Evolutionary conservation across 2,113 vertebrate genomes (phyloP).

Genomic region (Strigops habroptila): DNA sequence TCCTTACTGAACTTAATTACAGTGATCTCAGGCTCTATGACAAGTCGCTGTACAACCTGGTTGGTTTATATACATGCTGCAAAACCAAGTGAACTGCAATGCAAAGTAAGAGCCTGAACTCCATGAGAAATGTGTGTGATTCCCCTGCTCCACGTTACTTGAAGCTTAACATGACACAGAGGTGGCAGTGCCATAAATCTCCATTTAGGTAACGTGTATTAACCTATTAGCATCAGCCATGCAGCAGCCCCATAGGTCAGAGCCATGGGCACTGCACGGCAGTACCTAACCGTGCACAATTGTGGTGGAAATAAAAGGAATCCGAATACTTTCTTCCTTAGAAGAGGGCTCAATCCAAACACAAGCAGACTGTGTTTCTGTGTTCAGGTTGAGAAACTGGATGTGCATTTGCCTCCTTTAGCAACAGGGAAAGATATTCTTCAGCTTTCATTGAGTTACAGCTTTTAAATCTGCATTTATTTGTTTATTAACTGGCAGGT

Average conservation of each 20-base stretch:
- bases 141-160: not conserved
- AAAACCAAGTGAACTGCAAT: not conserved
- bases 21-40: not conserved
- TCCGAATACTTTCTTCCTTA: not conserved
- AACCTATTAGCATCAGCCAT: not conserved
- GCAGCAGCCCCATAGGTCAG: constrained; percentile 2
- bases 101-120: not conserved
- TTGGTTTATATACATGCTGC: not conserved
- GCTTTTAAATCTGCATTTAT: not conserved
- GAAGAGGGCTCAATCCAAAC: not conserved
- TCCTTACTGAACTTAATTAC: not conserved
- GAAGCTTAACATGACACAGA: not conserved
- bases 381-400: not conserved
- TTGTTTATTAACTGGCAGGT: not conserved
- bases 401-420: not conserved
- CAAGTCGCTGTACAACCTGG: not conserved
- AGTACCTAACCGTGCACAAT: not conserved
- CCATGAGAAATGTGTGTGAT: not conserved
- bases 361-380: not conserved
- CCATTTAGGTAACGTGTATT: constrained; percentile 18
- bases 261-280: not conserved
- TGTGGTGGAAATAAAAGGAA: not conserved
- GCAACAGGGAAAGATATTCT: not conserved
- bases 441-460: not conserved
- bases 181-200: constrained; percentile 50